Evolutionary conservation across 2,888 invertebrate species (phyloP), one percentile per base, ranked within the genome.

Genomic region (Drosophila monieri): DNA sequence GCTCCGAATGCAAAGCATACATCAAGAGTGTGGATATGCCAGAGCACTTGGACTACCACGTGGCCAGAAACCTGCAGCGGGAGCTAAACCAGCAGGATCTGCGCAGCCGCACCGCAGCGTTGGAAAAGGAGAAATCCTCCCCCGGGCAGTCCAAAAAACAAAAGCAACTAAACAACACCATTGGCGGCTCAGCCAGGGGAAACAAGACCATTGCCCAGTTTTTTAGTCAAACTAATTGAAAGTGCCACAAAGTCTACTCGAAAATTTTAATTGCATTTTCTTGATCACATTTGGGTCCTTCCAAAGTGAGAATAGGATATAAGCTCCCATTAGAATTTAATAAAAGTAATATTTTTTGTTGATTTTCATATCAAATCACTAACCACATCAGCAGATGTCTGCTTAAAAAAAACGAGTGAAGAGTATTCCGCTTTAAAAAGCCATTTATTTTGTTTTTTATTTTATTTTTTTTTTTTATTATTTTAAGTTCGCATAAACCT

Each of bases 21-120:
- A 92, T 97, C 55, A 90, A 93, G 10, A 76, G 93, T 3, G 93
- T 93, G 68, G 95, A 95, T 66, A 92, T 95, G 78, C 90, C 93
- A 0, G 95, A 96, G 87, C 98, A 98, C 91, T 91, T 93, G 80
- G 98, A 98, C 92, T 97, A 94, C 90, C 98, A 98, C 90, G 93
- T 95, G 80, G 98, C 98, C 5, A 94, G 95, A 87, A 94, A 94
- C 85, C 90, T 98, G 54, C 96, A 91, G 55, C 78, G 77, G 0
- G 80, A 91, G 68, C 69, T 90, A 0, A 91, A 91, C 72, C 79
- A 86, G 43, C 60, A 88, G 18, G 85, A 89, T 48, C 78, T 88
- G 46, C 81, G 78, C n/a, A 83, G 78, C 2, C 77, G 89, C 5
- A 35, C 56, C 0, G 47, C 76, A 5, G 15, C 64, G 0, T 12